Evolutionary conservation across 2,888 invertebrate species (phyloP), one percentile per base, ranked within the genome.

Genomic region (Meiosimyza decipiens): DNA sequence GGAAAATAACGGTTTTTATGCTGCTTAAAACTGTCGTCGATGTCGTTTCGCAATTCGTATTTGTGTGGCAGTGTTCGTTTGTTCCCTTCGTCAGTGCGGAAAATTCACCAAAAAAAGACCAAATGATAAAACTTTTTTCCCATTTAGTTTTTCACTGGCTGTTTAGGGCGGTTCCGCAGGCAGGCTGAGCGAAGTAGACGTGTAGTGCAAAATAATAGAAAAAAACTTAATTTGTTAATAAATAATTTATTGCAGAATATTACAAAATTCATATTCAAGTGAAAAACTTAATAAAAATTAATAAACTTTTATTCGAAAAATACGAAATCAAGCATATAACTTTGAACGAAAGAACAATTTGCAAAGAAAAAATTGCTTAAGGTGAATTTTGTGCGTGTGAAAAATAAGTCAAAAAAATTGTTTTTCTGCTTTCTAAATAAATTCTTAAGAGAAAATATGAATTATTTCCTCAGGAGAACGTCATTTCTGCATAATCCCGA

Each of bases 81-180:
- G 47, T 13, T 40, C 49, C 64, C 57, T 55, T 55, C 75, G 65
- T 66, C n/a, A 33, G 63, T 79, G 75, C 82, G 83, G 81, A 83
- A 82, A 84, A 83, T 82, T 84, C 83, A 83, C 84, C 83, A 84
- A 85, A 84, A 84, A 40, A 40, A 40, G 40, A 40, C 40, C 40
- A 40, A 40, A 40, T 6, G 6, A 40, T 9, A 40, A 40, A 40
- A 40, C 40, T 40, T 40, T 83, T 86, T 85, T 83, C 85, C 85
- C 84, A 85, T 85, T 83, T 84, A 87, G 86, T 86, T 87, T 83
- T 86, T 84, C 85, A 85, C 83, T 81, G 85, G 86, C 87, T 85
- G 86, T 87, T 87, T 87, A 87, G 87, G 87, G 87, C 87, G 87
- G 87, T 87, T 87, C 87, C 87, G 87, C 87, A 87, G 85, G 83